Conservation (phyloP, 2,888 invertebrate species). For the Coecobrya sp. region DNA sequence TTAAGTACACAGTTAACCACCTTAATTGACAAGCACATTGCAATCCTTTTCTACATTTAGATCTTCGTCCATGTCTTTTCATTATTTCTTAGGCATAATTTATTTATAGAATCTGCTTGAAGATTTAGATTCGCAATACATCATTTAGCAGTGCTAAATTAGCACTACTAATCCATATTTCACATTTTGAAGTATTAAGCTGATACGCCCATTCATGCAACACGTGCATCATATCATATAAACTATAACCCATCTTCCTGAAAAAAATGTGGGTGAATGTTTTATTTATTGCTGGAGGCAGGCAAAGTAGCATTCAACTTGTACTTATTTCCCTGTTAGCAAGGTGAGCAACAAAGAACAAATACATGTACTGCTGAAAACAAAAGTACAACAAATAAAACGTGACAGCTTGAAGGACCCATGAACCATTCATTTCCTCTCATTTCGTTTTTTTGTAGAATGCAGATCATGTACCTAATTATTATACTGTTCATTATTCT, state of each 20-base stretch:
- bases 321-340: background rate
- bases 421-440: background rate
- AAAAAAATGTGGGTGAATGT: slow-evolving; percentile 23
- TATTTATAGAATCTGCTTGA: too few species aligned
- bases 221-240: too few species aligned
- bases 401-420: slow-evolving; percentile 40
- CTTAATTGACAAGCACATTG: too few species aligned
- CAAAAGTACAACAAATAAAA: slow-evolving; percentile 13
- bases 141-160: too few species aligned
- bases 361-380: too few species aligned
- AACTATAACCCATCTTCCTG: background rate
- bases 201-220: background rate
- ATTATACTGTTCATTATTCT: too few species aligned
- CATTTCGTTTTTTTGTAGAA: background rate
- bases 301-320: background rate
- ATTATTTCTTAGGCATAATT: too few species aligned
- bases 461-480: background rate
- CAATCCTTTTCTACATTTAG: too few species aligned
- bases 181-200: background rate
- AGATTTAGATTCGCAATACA: too few species aligned
- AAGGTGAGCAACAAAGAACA: slow-evolving; percentile 5
- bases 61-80: too few species aligned
- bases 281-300: background rate
- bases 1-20: too few species aligned
- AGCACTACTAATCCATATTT: background rate